phyloP scores from a whole-genome alignment of 23 tunicate genomes.

The Diplosoma virens region DNA sequence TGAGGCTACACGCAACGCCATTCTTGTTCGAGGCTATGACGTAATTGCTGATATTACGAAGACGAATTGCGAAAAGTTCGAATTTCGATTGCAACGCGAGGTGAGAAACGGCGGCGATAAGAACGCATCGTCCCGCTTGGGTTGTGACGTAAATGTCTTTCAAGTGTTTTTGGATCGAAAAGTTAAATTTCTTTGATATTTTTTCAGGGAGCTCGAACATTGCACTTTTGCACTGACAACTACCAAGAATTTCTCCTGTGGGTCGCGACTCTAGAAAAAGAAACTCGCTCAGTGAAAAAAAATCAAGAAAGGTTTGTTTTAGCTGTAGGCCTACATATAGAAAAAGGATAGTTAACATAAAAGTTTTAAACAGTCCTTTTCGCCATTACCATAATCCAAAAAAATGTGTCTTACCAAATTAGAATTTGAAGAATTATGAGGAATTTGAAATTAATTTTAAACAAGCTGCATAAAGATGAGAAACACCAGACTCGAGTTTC shows the following conservation, averaged over 20 bases:
- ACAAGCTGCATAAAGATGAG: no score
- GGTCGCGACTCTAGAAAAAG: slow-evolving; percentile 84
- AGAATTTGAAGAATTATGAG: no score
- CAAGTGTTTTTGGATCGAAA: background rate
- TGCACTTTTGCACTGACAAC: slow-evolving; percentile 72
- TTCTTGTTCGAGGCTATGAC: slow-evolving; percentile 79
- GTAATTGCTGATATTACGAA: slow-evolving; percentile 87
- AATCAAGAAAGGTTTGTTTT: no score
- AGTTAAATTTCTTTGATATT: background rate
- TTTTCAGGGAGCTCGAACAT: slow-evolving; percentile 66
- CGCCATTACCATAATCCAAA: no score
- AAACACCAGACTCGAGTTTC: no score
- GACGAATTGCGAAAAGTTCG: slow-evolving; percentile 62
- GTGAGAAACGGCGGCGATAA: slow-evolving; percentile 42
- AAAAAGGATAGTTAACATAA: no score
- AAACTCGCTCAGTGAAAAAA: slow-evolving; percentile 31
- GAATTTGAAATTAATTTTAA: no score
- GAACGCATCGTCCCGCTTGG: no score
- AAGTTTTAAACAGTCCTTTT: no score
- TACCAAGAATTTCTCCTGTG: slow-evolving; percentile 66
- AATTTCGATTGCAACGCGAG: slow-evolving; percentile 68
- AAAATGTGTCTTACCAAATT: no score
- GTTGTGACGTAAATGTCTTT: no score
- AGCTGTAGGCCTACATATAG: no score
- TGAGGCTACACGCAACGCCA: slow-evolving; percentile 62